These are phyloP conservation scores for Rotaria sp. DNA, from an alignment of 2,888 invertebrate species.

Conservation along the genomic window DNA sequence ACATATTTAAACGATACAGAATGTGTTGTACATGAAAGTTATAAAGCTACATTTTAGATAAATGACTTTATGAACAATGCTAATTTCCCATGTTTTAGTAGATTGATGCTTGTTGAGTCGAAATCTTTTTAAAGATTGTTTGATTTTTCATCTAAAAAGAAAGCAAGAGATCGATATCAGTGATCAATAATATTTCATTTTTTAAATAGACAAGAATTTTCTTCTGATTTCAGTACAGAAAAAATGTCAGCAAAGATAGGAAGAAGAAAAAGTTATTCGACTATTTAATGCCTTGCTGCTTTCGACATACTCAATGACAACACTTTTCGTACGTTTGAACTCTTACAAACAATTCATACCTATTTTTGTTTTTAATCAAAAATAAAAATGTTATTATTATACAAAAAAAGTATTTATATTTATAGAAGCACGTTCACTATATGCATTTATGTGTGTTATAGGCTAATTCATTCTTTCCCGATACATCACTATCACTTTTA, in stretches of 20 bases:
- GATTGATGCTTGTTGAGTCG: slow-evolving; percentile 14
- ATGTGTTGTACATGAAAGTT: slow-evolving; percentile 76
- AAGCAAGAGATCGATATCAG: background rate
- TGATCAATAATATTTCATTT: background rate
- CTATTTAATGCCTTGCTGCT: too few species aligned
- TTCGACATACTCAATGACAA: too few species aligned
- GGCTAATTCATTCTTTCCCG: too few species aligned
- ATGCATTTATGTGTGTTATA: too few species aligned
- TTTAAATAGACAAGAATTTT: background rate
- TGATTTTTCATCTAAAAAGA: background rate
- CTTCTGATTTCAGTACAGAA: background rate
- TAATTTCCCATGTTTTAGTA: slow-evolving; percentile 38
- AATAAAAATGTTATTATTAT: too few species aligned
- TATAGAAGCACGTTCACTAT: too few species aligned
- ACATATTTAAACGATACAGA: slow-evolving; percentile 66
- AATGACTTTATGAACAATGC: slow-evolving; percentile 37
- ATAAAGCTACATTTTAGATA: slow-evolving; percentile 84
- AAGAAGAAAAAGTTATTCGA: background rate
- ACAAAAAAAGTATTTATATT: too few species aligned
- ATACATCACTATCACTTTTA: too few species aligned
- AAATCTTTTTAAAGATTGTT: background rate
- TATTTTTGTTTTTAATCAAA: too few species aligned
- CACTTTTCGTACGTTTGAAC: too few species aligned
- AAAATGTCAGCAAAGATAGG: background rate
- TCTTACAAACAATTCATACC: too few species aligned